phyloP scores from a whole-genome alignment of 1,140 invertebrate species.

The Akabosia matsudoensis region DNA sequence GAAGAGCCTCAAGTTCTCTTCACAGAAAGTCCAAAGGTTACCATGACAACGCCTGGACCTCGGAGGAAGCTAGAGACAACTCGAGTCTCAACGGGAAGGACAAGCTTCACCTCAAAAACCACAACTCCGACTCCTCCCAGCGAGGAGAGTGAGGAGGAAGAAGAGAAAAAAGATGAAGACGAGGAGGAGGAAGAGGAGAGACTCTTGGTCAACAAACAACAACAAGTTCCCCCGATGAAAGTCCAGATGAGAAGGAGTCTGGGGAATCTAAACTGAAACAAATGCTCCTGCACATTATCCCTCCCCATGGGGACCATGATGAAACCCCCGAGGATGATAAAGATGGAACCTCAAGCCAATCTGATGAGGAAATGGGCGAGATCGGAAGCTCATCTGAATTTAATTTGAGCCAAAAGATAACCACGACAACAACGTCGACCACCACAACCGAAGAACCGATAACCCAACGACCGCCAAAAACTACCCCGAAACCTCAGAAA shows the following conservation, averaged over 20 bases:
- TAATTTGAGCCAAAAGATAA: constrained; percentile 26
- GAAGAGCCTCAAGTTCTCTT: background rate
- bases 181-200: constrained; percentile 25
- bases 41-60: background rate
- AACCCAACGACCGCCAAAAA: constrained; percentile 8
- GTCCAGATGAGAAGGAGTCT: background rate
- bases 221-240: background rate
- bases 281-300: constrained; percentile 38
- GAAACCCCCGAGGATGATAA: background rate
- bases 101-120: background rate
- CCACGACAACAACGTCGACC: constrained; percentile 1
- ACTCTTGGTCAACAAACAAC: background rate
- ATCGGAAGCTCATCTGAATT: background rate
- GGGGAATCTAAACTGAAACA: constrained; percentile 33
- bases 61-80: constrained; percentile 15
- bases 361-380: background rate
- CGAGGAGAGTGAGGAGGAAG: background rate
- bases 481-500: background rate
- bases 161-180: constrained; percentile 2
- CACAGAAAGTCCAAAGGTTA: constrained; percentile 6
- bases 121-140: background rate
- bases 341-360: background rate
- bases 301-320: constrained; percentile 32
- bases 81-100: constrained; percentile 18
- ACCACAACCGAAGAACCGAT: background rate